phyloP scores from a whole-genome alignment of 2,888 invertebrate species.

The Hydropsyche betteni region DNA sequence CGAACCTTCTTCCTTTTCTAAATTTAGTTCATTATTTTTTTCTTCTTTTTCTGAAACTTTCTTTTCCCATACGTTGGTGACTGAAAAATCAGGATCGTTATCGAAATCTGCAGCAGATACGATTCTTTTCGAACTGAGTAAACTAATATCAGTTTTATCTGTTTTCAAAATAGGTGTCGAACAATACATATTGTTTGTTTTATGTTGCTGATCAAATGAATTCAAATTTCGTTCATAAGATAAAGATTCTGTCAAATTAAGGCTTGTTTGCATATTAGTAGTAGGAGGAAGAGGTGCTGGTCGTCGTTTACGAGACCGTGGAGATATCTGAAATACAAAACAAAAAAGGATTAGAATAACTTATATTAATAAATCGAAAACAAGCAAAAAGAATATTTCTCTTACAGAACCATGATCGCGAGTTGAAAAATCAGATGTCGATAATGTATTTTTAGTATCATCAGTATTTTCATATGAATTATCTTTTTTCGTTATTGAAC shows the following conservation, averaged over 20 bases:
- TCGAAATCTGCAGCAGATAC: conserved; percentile 49
- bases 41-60: conserved; percentile 64
- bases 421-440: conserved; percentile 54
- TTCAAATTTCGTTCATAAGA: conserved; percentile 37
- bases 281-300: conserved; percentile 71
- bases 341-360: neutral
- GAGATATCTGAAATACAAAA: conserved; percentile 59
- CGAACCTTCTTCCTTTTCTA: conserved; percentile 36
- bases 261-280: conserved; percentile 53
- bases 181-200: neutral
- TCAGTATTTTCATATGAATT: conserved; percentile 21
- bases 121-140: conserved; percentile 31
- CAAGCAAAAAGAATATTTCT: conserved; percentile 40
- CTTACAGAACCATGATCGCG: conserved; percentile 58
- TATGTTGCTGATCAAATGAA: neutral
- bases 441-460: conserved; percentile 53
- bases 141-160: conserved; percentile 11
- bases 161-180: neutral
- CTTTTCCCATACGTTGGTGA: conserved; percentile 62
- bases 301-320: conserved; percentile 69
- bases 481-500: conserved; percentile 31
- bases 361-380: conserved; percentile 12
- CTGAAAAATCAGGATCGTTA: conserved; percentile 49
- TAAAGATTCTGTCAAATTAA: conserved; percentile 43
- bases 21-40: conserved; percentile 65